Base-by-base conservation (phyloP, 2,113 vertebrate genomes). In the Ptilonorhynchus violaceus region DNA sequence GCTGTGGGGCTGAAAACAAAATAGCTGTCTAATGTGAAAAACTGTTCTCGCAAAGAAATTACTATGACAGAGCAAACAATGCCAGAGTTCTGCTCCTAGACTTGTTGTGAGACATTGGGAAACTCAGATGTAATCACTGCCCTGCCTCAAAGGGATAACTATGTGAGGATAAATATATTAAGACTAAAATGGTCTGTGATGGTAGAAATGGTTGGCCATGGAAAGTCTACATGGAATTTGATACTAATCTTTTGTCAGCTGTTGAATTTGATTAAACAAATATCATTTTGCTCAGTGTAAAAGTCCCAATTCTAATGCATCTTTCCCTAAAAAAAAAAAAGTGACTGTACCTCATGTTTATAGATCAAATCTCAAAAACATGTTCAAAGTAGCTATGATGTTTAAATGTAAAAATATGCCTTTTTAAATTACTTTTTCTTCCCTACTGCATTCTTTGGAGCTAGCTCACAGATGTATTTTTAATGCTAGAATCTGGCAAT, bases 11-110 rank as follows among this genome's bases (percentile, higher is more conserved):
- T 83, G 72, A 83, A 89, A 83, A 59, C 39, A 73, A 77, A 93
- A 64, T 49, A 76, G 62, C 31, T 74, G 31, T 44, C 59, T 66
- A 62, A 90, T 59, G 55, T 70, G 67, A 85, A 93, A 96, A 85
- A 75, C 31, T 74, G 19, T 27, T 89, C 53, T 66, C 0, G 0
- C 63, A 70, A 92, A 94, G 44, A 88, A 92, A 85, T 76, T 70
- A 35, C 63, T 58, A 15, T 18, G 30, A 49, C 16, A 62, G 70
- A 69, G 68, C 20, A 79, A 92, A 63, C 55, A 67, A 37, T 44
- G 79, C 59, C 90, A 93, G 82, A 70, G 16, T 90, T 95, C 66
- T 93, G 35, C 63, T 97, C 92, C 79, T 88, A 75, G 68, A 72
- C 50, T 93, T 94, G 53, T 74, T 89, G 52, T 88, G 92, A 84